phyloP scores from a whole-genome alignment of 2,888 invertebrate genomes.

The Chalcis sispes region DNA sequence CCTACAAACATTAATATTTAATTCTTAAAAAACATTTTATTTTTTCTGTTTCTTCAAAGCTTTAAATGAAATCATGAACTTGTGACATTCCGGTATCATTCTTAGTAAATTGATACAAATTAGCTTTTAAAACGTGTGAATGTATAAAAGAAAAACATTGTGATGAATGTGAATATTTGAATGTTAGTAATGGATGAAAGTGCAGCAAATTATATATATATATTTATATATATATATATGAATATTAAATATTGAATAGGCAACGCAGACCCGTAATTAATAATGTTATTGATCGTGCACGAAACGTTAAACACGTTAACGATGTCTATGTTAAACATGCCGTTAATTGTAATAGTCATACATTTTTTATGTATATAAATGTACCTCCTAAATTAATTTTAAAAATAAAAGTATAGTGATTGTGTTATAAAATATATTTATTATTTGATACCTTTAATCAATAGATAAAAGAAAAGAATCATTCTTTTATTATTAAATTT shows the following conservation, averaged over 20 bases:
- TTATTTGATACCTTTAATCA: neutral
- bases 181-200: constrained; percentile 24
- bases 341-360: constrained; percentile 73
- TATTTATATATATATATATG: constrained; percentile 22
- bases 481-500: neutral
- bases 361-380: constrained; percentile 76
- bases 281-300: constrained; percentile 68
- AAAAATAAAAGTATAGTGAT: constrained; percentile 75
- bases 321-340: constrained; percentile 68
- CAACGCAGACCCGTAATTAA: constrained; percentile 63
- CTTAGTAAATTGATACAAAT: constrained; percentile 68
- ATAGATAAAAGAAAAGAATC: no score
- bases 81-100: constrained; percentile 74
- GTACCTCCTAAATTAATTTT: constrained; percentile 75
- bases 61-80: constrained; percentile 64
- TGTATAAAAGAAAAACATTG: constrained; percentile 50
- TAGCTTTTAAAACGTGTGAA: constrained; percentile 62
- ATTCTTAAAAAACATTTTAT: constrained; percentile 51
- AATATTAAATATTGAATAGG: constrained; percentile 52
- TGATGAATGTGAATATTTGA: constrained; percentile 44
- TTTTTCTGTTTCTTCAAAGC: constrained; percentile 57
- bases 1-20: constrained; percentile 55
- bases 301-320: constrained; percentile 60
- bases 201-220: constrained; percentile 49
- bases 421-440: constrained; percentile 68